Base-by-base conservation (phyloP, 2,113 vertebrate genomes). In the Scomber scombrus region DNA sequence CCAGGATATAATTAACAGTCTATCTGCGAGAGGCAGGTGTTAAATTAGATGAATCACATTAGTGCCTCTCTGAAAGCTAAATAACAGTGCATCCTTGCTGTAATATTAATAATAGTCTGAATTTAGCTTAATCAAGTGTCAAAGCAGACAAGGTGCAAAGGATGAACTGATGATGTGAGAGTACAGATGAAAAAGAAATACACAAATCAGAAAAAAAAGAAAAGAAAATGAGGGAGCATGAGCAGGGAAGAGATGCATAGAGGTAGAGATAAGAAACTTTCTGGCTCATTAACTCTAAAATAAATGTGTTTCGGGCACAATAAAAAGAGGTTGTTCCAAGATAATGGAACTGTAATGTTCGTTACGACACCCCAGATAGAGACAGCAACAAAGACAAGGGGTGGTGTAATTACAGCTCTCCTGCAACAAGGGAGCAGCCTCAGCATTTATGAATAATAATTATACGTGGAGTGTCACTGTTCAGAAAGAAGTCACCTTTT, bases 341-440 rank as follows among this genome's bases (percentile, higher is more conserved):
- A 84, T 72, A 88, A 85, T 63, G 85, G 81, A 2, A 18, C 46
- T 2, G 62, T 78, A 67, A 86, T 70, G 71, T 58, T 80, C 63
- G 13, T 74, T 58, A 64, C 34, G 72, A 85, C 79, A 74, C 52
- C 19, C 23, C 16, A 40, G 75, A 79, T 60, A 56, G 16, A 78
- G 62, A 50, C 40, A 31, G 45, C 65, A 69, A 80, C 71, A 23
- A 80, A 68, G 75, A 69, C 71, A 9, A 78, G 58, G 47, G 64
- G 29, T 4, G 76, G 52, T 10, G 78, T 91, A 89, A 92, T 91
- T 90, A 85, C 80, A 83, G 81, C 71, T 63, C 40, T 56, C 11
- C 54, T 46, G 69, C 21, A 34, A 46, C 77, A 49, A 51, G 50
- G 0, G 18, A 74, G 45, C 56, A 46, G 75, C 57, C 26, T 16